Conservation (phyloP, 2,797 vertebrate genomes). For the Neosilurus mollespiculum region DNA sequence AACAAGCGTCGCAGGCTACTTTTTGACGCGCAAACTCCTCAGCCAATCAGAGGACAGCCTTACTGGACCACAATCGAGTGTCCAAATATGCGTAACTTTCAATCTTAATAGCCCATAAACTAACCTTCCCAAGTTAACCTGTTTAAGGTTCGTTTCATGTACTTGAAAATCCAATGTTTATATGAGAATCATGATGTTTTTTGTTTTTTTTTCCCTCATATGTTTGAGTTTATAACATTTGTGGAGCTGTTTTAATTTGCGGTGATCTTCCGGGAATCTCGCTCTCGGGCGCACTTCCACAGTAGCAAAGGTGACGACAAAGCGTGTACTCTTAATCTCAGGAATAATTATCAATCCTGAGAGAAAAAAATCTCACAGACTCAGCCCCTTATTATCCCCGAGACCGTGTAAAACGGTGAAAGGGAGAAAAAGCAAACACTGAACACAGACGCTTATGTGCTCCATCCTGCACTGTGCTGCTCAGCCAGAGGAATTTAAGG, state of each 20-base stretch:
- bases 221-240: not conserved
- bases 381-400: conserved; percentile 28
- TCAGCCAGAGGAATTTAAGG: conserved; percentile 68
- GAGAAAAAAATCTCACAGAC: conserved; percentile 29
- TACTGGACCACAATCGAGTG: conserved; percentile 82
- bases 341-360: conserved; percentile 40
- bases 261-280: conserved; percentile 9
- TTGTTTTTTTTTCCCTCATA: not conserved
- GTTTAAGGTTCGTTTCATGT: not conserved
- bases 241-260: not conserved
- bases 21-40: conserved; percentile 96
- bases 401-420: conserved; percentile 28
- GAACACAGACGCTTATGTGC: conserved; percentile 54
- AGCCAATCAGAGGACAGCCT: conserved; percentile 92
- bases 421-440: conserved; percentile 45
- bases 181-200: not conserved
- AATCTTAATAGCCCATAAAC: conserved; percentile 28
- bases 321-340: conserved; percentile 30
- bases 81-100: conserved; percentile 69
- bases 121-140: conserved; percentile 9
- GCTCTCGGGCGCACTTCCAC: conserved; percentile 1
- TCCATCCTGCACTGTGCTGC: conserved; percentile 69
- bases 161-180: not conserved
- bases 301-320: conserved; percentile 38
- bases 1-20: conserved; percentile 92